phyloP scores from a whole-genome alignment of 2,888 invertebrate species.

The Antheraea yamamai region DNA sequence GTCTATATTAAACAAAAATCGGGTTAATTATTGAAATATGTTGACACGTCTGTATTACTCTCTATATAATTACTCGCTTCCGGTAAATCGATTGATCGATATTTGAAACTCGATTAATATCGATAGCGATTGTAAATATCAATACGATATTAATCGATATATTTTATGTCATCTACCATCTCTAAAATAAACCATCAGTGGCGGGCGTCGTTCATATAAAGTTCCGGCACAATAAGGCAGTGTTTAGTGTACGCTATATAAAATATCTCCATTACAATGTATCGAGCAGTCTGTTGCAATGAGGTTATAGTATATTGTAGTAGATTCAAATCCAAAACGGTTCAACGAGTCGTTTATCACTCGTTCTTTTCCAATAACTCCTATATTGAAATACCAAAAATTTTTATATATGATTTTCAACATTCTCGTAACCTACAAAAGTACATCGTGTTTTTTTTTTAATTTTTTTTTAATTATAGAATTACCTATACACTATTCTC shows the following conservation, averaged over 20 bases:
- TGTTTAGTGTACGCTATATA: slow-evolving; percentile 80
- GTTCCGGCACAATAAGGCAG: slow-evolving; percentile 81
- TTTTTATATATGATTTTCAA: slow-evolving; percentile 71
- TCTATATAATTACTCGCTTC: too few species aligned
- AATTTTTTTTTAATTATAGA: slow-evolving; percentile 62
- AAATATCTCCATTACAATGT: slow-evolving; percentile 78
- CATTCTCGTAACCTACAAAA: slow-evolving; percentile 78
- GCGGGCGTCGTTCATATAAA: slow-evolving; percentile 55
- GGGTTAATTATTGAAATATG: too few species aligned
- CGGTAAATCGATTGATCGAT: too few species aligned
- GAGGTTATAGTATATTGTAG: slow-evolving; percentile 78
- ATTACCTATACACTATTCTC: slow-evolving; percentile 73
- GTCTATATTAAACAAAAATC: slow-evolving; percentile 7
- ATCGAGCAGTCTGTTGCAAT: slow-evolving; percentile 79
- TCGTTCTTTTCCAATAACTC: slow-evolving; percentile 57
- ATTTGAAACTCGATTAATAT: too few species aligned
- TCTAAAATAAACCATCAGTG: slow-evolving; percentile 45
- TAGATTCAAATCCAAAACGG: slow-evolving; percentile 81
- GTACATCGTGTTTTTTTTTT: slow-evolving; percentile 76
- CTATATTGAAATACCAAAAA: slow-evolving; percentile 72
- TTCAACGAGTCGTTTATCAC: slow-evolving; percentile 74
- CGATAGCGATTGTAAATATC: too few species aligned
- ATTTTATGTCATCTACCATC: too few species aligned
- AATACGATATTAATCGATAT: too few species aligned
- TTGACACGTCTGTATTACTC: too few species aligned